Conservation (phyloP, 1,140 invertebrate species). For the Bombus fervidus region DNA sequence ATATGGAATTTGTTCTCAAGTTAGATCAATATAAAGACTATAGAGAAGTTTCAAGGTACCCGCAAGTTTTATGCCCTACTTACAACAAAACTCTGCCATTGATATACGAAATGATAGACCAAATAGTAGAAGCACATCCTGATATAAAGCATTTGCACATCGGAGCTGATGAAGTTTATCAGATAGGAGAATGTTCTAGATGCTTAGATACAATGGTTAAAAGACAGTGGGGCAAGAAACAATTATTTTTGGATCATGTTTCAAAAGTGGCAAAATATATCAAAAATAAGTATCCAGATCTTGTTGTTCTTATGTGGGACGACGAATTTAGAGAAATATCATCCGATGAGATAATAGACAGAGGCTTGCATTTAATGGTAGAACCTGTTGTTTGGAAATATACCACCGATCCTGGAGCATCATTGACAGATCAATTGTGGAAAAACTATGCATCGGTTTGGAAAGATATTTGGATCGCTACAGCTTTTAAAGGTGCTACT, state of each 20-base stretch:
- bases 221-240: constrained; percentile 80
- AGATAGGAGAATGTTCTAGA: constrained; percentile 90
- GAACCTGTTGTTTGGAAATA: constrained; percentile 93
- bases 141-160: constrained; percentile 88
- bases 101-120: constrained; percentile 91
- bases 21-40: constrained; percentile 88
- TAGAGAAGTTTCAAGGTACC: constrained; percentile 89
- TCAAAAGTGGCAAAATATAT: constrained; percentile 85
- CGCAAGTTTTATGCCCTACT: constrained; percentile 92
- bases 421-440: constrained; percentile 86
- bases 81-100: constrained; percentile 88
- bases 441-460: constrained; percentile 92
- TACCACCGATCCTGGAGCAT: constrained; percentile 84
- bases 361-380: constrained; percentile 86
- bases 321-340: constrained; percentile 93
- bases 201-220: constrained; percentile 85
- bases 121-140: constrained; percentile 87
- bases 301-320: constrained; percentile 95
- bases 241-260: constrained; percentile 89
- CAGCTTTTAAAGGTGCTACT: constrained; percentile 95
- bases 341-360: constrained; percentile 85
- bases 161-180: constrained; percentile 92
- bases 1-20: constrained; percentile 95
- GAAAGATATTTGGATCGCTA: constrained; percentile 93
- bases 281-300: constrained; percentile 83